These are phyloP conservation scores for Brenthis ino DNA, from an alignment of 2,888 invertebrate species.

Conservation along the genomic window DNA sequence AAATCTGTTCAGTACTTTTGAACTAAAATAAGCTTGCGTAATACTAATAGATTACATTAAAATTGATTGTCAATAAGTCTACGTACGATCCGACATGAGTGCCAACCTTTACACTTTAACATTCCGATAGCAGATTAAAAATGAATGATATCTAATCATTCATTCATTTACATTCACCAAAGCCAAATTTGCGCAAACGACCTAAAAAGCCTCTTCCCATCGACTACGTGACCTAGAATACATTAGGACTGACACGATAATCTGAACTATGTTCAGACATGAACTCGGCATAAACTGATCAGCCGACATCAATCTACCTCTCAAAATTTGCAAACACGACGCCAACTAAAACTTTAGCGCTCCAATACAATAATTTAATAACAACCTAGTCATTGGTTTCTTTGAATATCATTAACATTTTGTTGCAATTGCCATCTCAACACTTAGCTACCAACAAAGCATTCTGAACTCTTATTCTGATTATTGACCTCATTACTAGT, in stretches of 20 bases:
- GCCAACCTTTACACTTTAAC: too few relatives aligned
- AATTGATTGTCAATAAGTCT: slow-evolving; percentile 4
- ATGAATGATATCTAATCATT: not conserved
- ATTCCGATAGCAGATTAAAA: not conserved
- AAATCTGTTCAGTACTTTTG: slow-evolving; percentile 2
- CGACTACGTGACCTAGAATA: slow-evolving; percentile 15
- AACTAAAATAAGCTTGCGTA: slow-evolving; percentile 9
- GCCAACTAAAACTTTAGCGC: too few relatives aligned
- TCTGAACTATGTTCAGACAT: slow-evolving; percentile 1
- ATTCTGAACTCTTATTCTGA: not conserved
- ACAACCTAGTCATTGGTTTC: slow-evolving; percentile 32
- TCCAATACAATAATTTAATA: not conserved
- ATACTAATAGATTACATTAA: slow-evolving; percentile 7
- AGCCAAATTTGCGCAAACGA: slow-evolving; percentile 21
- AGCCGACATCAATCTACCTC: not conserved
- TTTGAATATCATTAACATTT: slow-evolving; percentile 10
- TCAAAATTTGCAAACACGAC: not conserved
- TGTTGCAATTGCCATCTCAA: not conserved
- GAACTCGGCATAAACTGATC: not conserved
- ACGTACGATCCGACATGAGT: too few relatives aligned
- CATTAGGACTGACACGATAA: slow-evolving; percentile 2
- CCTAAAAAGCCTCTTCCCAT: slow-evolving; percentile 23
- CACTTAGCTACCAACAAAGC: not conserved
- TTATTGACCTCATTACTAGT: too few relatives aligned
- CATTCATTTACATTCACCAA: slow-evolving; percentile 4